Evolutionary conservation across 2,888 invertebrate species (phyloP).

Genomic region (Silvanus unidentatus): DNA sequence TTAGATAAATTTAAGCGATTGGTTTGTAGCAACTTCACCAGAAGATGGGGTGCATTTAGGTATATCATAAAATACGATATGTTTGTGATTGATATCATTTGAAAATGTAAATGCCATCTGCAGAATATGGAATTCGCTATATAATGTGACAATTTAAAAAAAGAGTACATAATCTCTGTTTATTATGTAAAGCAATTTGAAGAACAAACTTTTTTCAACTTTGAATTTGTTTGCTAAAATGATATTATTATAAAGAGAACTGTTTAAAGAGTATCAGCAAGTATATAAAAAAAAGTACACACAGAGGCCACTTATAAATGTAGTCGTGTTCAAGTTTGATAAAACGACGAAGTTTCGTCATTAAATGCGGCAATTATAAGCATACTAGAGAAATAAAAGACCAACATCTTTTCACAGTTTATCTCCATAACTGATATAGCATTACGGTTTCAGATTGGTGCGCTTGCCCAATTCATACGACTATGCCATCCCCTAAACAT

Average conservation of each 20-base stretch:
- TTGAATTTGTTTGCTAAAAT: background rate
- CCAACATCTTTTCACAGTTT: constrained; percentile 29
- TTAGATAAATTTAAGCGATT: too few species aligned
- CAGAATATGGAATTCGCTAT: too few species aligned
- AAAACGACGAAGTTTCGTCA: constrained; percentile 17
- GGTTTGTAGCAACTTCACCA: too few species aligned
- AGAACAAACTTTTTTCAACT: too few species aligned
- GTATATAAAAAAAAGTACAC: constrained; percentile 6
- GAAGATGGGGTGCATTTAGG: too few species aligned
- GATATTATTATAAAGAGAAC: constrained; percentile 5
- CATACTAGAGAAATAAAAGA: constrained; percentile 21
- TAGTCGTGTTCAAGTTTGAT: constrained; percentile 8
- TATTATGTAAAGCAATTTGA: too few species aligned
- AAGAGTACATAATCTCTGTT: too few species aligned
- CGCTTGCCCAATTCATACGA: constrained; percentile 29
- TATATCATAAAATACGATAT: too few species aligned
- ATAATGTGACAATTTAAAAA: too few species aligned
- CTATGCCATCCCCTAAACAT: constrained; percentile 9
- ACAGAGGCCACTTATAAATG: too few species aligned
- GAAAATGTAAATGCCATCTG: too few species aligned
- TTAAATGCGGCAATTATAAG: constrained; percentile 22
- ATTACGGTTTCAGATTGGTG: constrained; percentile 22
- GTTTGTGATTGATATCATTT: too few species aligned
- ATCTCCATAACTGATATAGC: constrained; percentile 31
- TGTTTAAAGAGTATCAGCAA: constrained; percentile 7